Conservation (phyloP, 2,888 invertebrate genomes). For the Palloptera scutellata region DNA sequence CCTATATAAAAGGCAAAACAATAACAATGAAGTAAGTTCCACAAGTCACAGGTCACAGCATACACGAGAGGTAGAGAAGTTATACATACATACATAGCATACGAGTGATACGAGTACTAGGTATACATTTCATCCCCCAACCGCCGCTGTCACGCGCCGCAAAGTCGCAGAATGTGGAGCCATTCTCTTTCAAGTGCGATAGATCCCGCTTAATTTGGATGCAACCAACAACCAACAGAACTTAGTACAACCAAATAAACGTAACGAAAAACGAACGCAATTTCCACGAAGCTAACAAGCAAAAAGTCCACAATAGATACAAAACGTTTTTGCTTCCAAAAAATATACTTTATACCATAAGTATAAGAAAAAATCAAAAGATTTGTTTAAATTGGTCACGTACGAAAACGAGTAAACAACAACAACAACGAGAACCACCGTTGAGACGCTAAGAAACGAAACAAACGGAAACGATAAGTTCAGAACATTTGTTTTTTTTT, state of each 20-base stretch:
- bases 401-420: neutral
- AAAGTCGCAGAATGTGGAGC: neutral
- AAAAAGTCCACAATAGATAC: neutral
- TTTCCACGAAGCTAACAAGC: neutral
- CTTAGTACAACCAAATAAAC: too few relatives aligned
- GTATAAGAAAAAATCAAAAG: neutral
- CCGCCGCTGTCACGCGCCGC: neutral
- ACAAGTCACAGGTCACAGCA: too few relatives aligned
- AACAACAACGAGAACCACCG: too few relatives aligned
- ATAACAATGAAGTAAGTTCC: too few relatives aligned
- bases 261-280: too few relatives aligned
- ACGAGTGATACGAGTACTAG: neutral
- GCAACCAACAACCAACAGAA: neutral
- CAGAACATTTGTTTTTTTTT: too few relatives aligned
- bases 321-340: neutral
- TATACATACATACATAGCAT: too few relatives aligned
- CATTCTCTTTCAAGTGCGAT: neutral
- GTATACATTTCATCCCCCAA: too few relatives aligned
- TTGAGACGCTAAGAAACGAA: neutral
- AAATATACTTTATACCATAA: too few relatives aligned
- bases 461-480: too few relatives aligned
- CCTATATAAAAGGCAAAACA: too few relatives aligned
- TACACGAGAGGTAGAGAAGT: too few relatives aligned
- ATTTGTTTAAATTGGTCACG: neutral
- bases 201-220: neutral